These are phyloP conservation scores for Nycteola revayana DNA, from an alignment of 2,888 invertebrate species.

Conservation along the genomic window DNA sequence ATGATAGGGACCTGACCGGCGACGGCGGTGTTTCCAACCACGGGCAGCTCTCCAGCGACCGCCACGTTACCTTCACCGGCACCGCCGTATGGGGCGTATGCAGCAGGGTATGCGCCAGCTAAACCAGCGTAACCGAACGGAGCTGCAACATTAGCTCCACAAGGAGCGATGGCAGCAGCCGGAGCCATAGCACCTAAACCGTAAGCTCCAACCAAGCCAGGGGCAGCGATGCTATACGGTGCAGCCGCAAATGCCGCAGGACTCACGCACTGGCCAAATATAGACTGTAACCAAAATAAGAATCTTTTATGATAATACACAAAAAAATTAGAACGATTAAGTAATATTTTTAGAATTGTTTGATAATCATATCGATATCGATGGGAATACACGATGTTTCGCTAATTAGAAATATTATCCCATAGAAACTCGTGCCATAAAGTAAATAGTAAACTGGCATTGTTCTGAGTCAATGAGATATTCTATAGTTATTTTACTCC, in stretches of 20 bases:
- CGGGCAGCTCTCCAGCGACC: constrained; percentile 42
- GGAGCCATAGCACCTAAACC: constrained; percentile 3
- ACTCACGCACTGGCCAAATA: background rate
- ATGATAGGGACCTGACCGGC: constrained; percentile 44
- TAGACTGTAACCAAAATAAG: too few relatives aligned
- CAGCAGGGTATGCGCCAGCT: background rate
- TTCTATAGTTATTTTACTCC: too few relatives aligned
- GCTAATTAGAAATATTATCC: too few relatives aligned
- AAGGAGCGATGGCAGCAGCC: constrained; percentile 1
- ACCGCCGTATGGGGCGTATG: constrained; percentile 19
- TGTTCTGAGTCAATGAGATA: too few relatives aligned
- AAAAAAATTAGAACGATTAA: too few relatives aligned
- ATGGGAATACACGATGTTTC: too few relatives aligned
- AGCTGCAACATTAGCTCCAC: background rate
- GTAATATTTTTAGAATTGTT: too few relatives aligned
- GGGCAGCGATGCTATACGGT: too few relatives aligned
- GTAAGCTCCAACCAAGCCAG: constrained; percentile 3
- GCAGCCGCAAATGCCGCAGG: background rate
- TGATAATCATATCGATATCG: too few relatives aligned
- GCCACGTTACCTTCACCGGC: constrained; percentile 37
- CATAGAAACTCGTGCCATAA: too few relatives aligned
- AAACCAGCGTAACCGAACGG: background rate
- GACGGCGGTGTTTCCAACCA: constrained; percentile 37
- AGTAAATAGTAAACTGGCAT: too few relatives aligned
- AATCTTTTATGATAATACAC: too few relatives aligned